Percentiles rank a stretch among this genome's conserved stretches.
Evolutionary conservation across 2,113 vertebrate genomes (phyloP).

Genomic region (Sardina pilchardus): DNA sequence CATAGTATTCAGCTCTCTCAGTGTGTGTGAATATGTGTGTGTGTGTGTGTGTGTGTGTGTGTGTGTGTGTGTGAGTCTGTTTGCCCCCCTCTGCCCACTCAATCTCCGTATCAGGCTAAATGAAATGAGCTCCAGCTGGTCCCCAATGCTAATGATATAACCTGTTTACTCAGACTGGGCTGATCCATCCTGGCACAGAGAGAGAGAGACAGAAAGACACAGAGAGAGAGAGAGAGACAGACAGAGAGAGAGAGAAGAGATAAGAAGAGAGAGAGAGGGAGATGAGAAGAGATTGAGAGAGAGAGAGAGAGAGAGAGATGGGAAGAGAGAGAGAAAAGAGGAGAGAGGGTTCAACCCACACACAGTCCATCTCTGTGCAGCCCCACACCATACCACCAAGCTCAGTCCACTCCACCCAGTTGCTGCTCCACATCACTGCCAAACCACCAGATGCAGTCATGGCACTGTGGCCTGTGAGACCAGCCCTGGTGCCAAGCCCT

Average conservation of each 20-base stretch:
- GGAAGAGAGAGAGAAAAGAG: neutral
- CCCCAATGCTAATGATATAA: constrained; percentile 32
- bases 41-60: constrained; percentile 18
- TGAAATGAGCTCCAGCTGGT: constrained; percentile 35
- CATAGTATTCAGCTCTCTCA: constrained; percentile 13
- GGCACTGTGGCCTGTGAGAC: neutral
- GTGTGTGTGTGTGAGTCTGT: constrained; percentile 16
- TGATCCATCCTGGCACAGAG: constrained; percentile 21
- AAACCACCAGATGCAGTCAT: neutral
- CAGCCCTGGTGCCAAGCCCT: neutral
- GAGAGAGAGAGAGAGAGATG: neutral
- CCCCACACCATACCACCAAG: neutral
- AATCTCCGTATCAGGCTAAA: constrained; percentile 29
- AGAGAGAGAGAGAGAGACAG: constrained; percentile 1
- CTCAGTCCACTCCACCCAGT: neutral
- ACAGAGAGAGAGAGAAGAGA: no score
- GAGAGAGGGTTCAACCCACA: neutral
- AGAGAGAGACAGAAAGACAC: neutral
- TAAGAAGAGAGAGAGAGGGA: neutral
- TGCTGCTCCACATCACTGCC: neutral
- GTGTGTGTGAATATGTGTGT: constrained; percentile 17
- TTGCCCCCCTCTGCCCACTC: constrained; percentile 22
- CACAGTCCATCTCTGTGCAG: neutral
- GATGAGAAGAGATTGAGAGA: neutral
- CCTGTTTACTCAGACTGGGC: constrained; percentile 32